Evolutionary conservation across 2,113 vertebrate genomes (phyloP).

Genomic region (Cnemophilus loriae): DNA sequence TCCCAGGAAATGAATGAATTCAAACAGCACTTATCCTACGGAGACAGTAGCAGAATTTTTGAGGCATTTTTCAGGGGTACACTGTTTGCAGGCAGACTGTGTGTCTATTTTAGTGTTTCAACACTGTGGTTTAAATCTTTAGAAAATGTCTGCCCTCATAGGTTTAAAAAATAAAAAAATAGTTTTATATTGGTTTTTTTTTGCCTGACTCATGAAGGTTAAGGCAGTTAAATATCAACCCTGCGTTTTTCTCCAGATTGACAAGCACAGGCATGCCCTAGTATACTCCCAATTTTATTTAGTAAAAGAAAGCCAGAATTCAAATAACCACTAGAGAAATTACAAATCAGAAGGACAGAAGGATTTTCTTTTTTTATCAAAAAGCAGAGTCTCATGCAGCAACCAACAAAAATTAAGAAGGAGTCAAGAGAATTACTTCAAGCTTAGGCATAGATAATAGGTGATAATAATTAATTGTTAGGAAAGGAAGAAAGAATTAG

Average conservation of each 20-base stretch:
- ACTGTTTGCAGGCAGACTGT: background rate
- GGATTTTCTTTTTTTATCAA: constrained; percentile 37
- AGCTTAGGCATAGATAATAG: constrained; percentile 9
- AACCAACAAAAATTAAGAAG: background rate
- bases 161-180: background rate
- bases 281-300: background rate
- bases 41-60: background rate
- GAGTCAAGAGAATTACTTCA: constrained; percentile 28
- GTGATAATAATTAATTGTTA: constrained; percentile 46
- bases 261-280: background rate
- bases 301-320: background rate
- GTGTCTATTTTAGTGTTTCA: background rate
- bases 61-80: background rate
- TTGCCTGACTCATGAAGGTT: background rate
- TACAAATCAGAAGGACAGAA: background rate
- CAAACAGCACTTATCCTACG: constrained; percentile 18
- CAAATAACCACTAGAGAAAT: constrained; percentile 22
- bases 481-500: background rate
- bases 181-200: background rate
- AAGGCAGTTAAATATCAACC: background rate
- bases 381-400: background rate
- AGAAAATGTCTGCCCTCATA: background rate
- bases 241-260: background rate
- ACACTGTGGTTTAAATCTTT: background rate
- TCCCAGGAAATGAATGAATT: constrained; percentile 11